Percentiles rank a stretch among this genome's conserved stretches.
These are phyloP conservation scores for Hololepta plana DNA, from an alignment of 2,888 invertebrate genomes.

Conservation along the genomic window DNA sequence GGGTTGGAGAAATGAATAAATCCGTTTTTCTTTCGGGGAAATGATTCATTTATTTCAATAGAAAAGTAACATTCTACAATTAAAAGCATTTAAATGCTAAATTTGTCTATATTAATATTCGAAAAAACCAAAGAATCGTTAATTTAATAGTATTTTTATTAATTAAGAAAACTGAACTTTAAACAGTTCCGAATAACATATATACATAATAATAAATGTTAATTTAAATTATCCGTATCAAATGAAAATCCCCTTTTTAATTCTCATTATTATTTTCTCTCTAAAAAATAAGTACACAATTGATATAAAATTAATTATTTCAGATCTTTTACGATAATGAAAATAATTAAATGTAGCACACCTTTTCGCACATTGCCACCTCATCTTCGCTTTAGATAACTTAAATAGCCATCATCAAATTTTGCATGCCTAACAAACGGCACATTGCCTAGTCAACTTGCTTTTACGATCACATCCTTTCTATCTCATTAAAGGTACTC, in stretches of 20 bases:
- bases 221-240: slow-evolving; percentile 1
- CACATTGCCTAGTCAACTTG: too few relatives aligned
- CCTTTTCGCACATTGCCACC: too few relatives aligned
- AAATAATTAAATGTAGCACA: neutral
- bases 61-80: slow-evolving; percentile 10
- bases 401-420: too few relatives aligned
- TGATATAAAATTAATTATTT: neutral
- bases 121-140: slow-evolving; percentile 3
- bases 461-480: too few relatives aligned
- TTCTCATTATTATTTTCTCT: slow-evolving; percentile 3
- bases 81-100: slow-evolving; percentile 6
- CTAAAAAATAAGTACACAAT: neutral
- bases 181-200: too few relatives aligned
- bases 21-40: slow-evolving; percentile 10
- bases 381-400: too few relatives aligned
- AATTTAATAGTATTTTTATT: slow-evolving; percentile 6
- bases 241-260: too few relatives aligned
- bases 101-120: slow-evolving; percentile 3
- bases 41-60: slow-evolving; percentile 10
- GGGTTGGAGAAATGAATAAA: too few relatives aligned
- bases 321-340: slow-evolving; percentile 1
- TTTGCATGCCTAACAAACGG: too few relatives aligned
- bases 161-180: slow-evolving; percentile 7
- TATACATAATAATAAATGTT: slow-evolving; percentile 7
- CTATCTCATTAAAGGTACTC: too few relatives aligned